These are phyloP conservation scores for Sinodicranocentrus sp. DNA, from an alignment of 2,888 invertebrate species.

Conservation along the genomic window DNA sequence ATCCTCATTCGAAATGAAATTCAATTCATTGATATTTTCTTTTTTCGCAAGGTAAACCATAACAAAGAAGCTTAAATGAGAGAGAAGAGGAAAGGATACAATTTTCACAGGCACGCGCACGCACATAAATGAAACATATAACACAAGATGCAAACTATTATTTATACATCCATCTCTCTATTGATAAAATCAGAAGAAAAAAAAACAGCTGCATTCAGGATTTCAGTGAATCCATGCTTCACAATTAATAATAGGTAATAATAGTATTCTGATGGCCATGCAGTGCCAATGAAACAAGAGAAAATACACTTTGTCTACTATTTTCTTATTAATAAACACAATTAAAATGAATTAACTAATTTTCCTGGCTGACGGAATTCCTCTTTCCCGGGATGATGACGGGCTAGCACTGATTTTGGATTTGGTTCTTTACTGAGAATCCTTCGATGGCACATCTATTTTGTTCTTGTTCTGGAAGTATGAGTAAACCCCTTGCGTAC, in stretches of 20 bases:
- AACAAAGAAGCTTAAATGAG: too few relatives aligned
- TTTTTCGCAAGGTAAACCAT: background rate
- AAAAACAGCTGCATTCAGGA: too few relatives aligned
- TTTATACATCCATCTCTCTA: too few relatives aligned
- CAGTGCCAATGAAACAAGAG: background rate
- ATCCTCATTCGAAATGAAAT: background rate
- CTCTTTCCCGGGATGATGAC: background rate
- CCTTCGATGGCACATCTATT: background rate
- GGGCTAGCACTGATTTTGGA: background rate
- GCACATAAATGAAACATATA: background rate
- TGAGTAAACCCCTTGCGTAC: background rate
- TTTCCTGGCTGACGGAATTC: too few relatives aligned
- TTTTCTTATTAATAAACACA: too few relatives aligned
- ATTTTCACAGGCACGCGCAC: background rate
- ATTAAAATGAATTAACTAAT: too few relatives aligned
- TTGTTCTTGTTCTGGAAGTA: background rate
- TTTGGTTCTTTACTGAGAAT: background rate
- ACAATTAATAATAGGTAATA: background rate
- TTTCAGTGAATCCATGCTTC: background rate
- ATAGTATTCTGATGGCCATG: background rate
- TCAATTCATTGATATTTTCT: background rate
- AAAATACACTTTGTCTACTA: background rate
- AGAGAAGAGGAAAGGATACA: background rate
- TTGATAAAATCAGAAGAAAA: too few relatives aligned
- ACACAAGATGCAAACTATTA: background rate